A percentile compares a stretch with the other conserved stretches of the same genome.
Conservation (phyloP, 2,113 vertebrate species). For the Pseudorasbora parva region DNA sequence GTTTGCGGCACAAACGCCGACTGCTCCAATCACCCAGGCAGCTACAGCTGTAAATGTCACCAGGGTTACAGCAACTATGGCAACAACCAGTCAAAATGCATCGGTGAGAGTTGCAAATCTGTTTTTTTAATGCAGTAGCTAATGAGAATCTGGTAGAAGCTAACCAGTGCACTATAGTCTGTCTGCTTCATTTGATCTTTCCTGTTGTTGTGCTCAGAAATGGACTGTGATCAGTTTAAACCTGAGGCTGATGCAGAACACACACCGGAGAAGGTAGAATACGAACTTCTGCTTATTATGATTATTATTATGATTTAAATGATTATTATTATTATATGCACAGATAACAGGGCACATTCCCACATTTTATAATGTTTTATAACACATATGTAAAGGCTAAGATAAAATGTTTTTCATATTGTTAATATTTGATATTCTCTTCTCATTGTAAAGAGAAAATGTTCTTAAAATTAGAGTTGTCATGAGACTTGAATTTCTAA, state of each 20-base stretch:
- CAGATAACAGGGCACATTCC: too few species aligned
- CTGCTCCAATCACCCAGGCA: constrained; percentile 66
- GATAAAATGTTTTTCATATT: neutral
- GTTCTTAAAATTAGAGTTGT: neutral
- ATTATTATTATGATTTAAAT: neutral
- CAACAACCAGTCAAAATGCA: constrained; percentile 60
- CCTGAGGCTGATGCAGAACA: neutral
- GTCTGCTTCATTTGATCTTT: neutral
- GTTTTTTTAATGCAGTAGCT: neutral
- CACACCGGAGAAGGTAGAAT: neutral
- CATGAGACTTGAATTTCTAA: too few species aligned
- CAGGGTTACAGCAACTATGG: constrained; percentile 71
- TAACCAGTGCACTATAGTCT: neutral
- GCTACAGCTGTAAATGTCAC: constrained; percentile 69
- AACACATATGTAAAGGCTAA: neutral
- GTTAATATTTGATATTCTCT: neutral
- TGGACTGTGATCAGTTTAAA: constrained; percentile 11
- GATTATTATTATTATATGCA: neutral
- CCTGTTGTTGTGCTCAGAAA: neutral
- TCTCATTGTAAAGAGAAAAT: neutral
- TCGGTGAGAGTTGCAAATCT: constrained; percentile 59
- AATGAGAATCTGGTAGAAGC: neutral
- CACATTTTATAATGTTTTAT: too few species aligned
- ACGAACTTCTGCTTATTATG: neutral
- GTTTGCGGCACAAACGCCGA: constrained; percentile 62